phyloP scores from a whole-genome alignment of 2,888 invertebrate species.

The Plebejus argus region DNA sequence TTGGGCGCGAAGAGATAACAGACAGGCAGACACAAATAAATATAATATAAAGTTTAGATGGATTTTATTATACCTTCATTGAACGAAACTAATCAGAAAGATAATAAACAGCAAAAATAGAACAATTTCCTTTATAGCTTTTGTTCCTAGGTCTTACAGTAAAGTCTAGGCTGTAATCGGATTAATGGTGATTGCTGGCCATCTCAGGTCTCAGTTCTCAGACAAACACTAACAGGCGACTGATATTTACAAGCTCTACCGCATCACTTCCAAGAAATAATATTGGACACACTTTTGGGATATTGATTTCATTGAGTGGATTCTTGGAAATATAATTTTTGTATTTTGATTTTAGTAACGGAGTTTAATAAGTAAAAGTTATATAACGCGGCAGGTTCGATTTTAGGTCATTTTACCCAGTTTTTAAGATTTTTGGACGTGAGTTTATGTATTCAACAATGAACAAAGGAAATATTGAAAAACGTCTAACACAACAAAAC shows the following conservation, averaged over 20 bases:
- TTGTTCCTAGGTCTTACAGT: constrained; percentile 26
- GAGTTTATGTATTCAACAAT: no score
- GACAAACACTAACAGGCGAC: constrained; percentile 5
- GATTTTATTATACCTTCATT: background rate
- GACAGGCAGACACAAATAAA: no score
- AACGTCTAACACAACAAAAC: no score
- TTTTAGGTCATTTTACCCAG: no score
- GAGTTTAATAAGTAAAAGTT: background rate
- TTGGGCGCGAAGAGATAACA: no score
- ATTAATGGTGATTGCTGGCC: constrained; percentile 10
- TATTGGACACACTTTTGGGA: background rate
- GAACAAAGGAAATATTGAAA: no score
- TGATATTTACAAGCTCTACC: constrained; percentile 10
- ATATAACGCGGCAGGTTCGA: background rate
- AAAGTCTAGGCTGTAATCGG: constrained; percentile 5
- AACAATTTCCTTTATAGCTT: background rate
- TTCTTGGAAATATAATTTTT: background rate
- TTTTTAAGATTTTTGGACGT: no score
- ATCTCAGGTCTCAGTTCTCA: constrained; percentile 1
- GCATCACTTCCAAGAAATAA: background rate
- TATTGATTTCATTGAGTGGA: background rate
- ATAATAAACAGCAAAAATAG: background rate
- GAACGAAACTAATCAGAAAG: background rate
- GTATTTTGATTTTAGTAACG: background rate
- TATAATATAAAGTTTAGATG: no score